Percentiles rank a stretch among this genome's conserved stretches.
Evolutionary conservation across 2,113 vertebrate species (phyloP).

Genomic region (Apteryx mantelli): DNA sequence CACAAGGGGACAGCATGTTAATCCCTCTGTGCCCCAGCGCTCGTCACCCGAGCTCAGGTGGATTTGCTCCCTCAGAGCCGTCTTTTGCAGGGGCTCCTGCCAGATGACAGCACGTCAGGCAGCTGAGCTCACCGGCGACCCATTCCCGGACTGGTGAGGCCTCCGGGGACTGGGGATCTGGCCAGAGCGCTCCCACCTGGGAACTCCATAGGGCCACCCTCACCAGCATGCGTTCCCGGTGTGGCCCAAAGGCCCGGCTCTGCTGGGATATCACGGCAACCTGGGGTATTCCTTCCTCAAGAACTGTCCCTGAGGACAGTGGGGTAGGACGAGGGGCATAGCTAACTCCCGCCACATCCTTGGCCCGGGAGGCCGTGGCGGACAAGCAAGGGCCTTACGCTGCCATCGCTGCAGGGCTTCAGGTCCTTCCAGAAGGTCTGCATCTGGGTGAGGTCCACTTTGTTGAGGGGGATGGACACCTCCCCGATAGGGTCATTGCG

Average conservation of each 20-base stretch:
- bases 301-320: not conserved
- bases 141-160: not conserved
- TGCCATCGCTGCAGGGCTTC: constrained; percentile 98
- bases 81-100: too few relatives aligned
- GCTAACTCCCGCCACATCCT: not conserved
- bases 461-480: constrained; percentile 96
- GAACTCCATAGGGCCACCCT: not conserved
- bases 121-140: not conserved
- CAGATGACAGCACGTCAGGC: not conserved
- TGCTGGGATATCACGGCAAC: not conserved
- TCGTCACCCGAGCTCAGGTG: not conserved
- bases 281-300: rapidly evolving
- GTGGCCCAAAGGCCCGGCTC: not conserved
- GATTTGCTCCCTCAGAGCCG: not conserved
- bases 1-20: too few relatives aligned
- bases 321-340: not conserved
- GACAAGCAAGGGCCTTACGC: constrained; percentile 82
- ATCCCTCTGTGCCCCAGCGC: not conserved
- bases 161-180: not conserved
- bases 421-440: constrained; percentile 99
- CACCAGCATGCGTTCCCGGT: not conserved
- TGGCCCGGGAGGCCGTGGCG: too few relatives aligned
- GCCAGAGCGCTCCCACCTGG: not conserved
- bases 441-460: constrained; percentile 97
- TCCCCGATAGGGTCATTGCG: constrained; percentile 98